phyloP scores from a whole-genome alignment of 2,888 invertebrate genomes.

The Ernsta delagoae region DNA sequence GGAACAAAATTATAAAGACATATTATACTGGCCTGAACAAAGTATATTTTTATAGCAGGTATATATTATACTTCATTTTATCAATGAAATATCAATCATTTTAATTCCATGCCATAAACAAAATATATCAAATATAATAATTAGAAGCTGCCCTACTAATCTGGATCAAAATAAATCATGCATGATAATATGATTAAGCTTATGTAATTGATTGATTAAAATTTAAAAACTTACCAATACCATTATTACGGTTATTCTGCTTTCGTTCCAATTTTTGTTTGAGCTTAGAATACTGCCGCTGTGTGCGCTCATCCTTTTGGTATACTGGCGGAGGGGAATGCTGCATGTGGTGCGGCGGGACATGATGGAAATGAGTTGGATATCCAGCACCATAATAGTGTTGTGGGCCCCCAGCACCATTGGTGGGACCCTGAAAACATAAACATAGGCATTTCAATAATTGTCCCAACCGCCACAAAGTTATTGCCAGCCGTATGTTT shows the following conservation, averaged over 20 bases:
- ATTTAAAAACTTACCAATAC: conserved; percentile 73
- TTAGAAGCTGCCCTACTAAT: too few species aligned
- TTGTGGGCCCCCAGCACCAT: conserved; percentile 86
- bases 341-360: conserved; percentile 86
- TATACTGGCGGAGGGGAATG: conserved; percentile 88
- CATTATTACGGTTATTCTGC: conserved; percentile 82
- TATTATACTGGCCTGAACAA: too few species aligned
- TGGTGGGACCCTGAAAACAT: conserved; percentile 86
- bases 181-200: too few species aligned
- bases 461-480: background rate
- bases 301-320: conserved; percentile 92
- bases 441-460: conserved; percentile 2
- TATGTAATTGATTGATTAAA: too few species aligned
- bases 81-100: too few species aligned
- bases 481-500: conserved; percentile 41
- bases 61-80: too few species aligned
- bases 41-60: too few species aligned
- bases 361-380: conserved; percentile 84
- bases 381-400: conserved; percentile 87
- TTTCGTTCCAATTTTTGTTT: conserved; percentile 90
- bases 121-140: too few species aligned
- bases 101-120: too few species aligned
- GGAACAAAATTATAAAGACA: too few species aligned
- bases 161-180: too few species aligned
- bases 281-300: conserved; percentile 90